Evolutionary conservation across 2,888 invertebrate species (phyloP).

Genomic region (Lasioglossum malachurum): DNA sequence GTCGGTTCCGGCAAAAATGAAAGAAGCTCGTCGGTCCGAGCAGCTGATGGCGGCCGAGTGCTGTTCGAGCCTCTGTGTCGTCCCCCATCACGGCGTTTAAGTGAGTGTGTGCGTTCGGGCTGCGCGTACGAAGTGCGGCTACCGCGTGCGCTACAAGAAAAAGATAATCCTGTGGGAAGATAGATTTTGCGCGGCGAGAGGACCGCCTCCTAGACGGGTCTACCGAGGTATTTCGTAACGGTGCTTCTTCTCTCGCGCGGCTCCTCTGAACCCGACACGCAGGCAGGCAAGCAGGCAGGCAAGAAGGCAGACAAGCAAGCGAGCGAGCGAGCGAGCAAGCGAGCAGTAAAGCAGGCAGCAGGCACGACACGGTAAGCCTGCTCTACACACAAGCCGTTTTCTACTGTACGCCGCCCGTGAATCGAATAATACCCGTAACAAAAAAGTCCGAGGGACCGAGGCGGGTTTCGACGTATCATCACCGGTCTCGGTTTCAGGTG

Average conservation of each 20-base stretch:
- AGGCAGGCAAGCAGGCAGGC: constrained; percentile 46
- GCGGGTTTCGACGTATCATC: constrained; percentile 16
- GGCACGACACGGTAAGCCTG: constrained; percentile 56
- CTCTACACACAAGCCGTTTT: constrained; percentile 45
- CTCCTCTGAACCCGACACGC: constrained; percentile 62
- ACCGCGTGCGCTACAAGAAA: constrained; percentile 54
- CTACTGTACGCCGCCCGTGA: constrained; percentile 32
- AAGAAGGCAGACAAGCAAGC: background rate
- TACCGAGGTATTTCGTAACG: constrained; percentile 74
- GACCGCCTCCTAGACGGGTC: constrained; percentile 44
- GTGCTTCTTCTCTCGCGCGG: constrained; percentile 69
- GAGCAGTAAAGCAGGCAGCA: constrained; percentile 47
- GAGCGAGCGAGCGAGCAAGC: background rate
- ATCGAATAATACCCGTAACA: constrained; percentile 19
- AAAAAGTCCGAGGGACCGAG: constrained; percentile 17
- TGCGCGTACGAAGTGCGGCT: constrained; percentile 49
- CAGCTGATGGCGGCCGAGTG: constrained; percentile 83
- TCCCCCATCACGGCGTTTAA: constrained; percentile 66
- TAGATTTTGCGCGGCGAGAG: constrained; percentile 54
- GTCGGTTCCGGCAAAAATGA: constrained; percentile 77
- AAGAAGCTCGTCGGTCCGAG: constrained; percentile 79
- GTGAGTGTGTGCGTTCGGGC: constrained; percentile 60
- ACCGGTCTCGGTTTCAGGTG: constrained; percentile 40
- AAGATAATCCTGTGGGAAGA: constrained; percentile 59
- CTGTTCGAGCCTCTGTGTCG: constrained; percentile 76